Base-by-base conservation (phyloP, 2,888 invertebrate species). In the Ethmia dodecea region DNA sequence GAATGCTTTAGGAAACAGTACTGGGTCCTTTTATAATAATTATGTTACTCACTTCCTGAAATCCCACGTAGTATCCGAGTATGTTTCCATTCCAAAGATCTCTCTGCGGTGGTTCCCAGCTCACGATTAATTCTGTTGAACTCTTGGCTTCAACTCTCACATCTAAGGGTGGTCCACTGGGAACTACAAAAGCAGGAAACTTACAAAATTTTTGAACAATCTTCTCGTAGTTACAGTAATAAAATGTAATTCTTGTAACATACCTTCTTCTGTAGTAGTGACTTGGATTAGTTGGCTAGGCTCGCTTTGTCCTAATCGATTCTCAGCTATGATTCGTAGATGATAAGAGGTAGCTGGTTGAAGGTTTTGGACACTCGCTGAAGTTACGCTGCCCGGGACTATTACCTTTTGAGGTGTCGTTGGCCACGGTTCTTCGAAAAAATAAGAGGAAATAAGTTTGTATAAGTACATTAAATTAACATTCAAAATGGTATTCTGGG, bases 41-140 rank as follows among this genome's bases (percentile, higher is more conserved):
- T 18, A 8, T 18, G 3, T 26, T 10, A 51, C 62, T 58, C 57
- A 91, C 89, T 69, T 92, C 91, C 67, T 94, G 93, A 86, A 93
- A 95, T 51, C 95, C 94, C 15, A 95, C 93, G 64, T 95, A 94
- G 74, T 95, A 95, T 35, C 96, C 96, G 0, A 95, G 87, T 47
- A 95, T 89, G 59, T 94, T 94, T 27, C 95, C 95, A 65, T 95
- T 95, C 94, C 95, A 95, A 41, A 93, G 88, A 61, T 95, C 94
- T 53, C 92, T 89, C 56, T 93, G 91, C 13, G 96, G 96, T 16
- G 96, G 93, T 69, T 95, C 94, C 96, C 95, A 96, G 33, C 91
- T 92, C 28, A 95, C 92, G 43, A 92, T 90, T 40, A 95, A 87
- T 75, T 95, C 95, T 1, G 94, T 94, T 5, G 95, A 95, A 70